These are phyloP conservation scores for Sebastes vulpes DNA, from an alignment of 2,797 vertebrate genomes.

Conservation along the genomic window DNA sequence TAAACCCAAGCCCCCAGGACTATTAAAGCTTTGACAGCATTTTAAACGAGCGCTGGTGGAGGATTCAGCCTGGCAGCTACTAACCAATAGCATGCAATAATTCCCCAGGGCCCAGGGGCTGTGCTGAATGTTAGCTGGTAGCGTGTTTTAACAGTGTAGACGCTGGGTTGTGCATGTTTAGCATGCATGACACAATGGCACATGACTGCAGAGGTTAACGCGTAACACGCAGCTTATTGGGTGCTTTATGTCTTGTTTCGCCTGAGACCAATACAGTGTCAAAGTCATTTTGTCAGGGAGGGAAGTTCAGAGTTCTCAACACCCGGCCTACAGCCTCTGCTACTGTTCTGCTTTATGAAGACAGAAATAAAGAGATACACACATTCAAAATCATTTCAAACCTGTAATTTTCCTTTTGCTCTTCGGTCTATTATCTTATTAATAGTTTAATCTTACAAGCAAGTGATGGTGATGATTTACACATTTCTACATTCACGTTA, in stretches of 20 bases:
- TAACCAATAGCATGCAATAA: conserved; percentile 69
- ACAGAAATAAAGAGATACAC: conserved; percentile 12
- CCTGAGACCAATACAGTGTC: conserved; percentile 67
- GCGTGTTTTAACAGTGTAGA: conserved; percentile 48
- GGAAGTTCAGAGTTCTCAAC: conserved; percentile 51
- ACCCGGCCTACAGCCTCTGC: conserved; percentile 28
- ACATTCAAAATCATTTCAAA: neutral
- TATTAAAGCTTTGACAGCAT: conserved; percentile 73
- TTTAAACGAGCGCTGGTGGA: conserved; percentile 71
- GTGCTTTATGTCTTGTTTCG: conserved; percentile 66
- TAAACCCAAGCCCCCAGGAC: conserved; percentile 58
- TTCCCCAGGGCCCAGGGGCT: conserved; percentile 38
- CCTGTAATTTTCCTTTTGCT: neutral
- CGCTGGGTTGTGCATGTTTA: conserved; percentile 42
- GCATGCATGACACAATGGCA: conserved; percentile 64
- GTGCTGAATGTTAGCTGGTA: conserved; percentile 46
- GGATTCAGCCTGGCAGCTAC: conserved; percentile 68
- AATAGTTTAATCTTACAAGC: neutral
- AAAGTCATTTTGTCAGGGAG: conserved; percentile 63
- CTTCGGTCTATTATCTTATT: neutral
- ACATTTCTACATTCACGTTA: neutral
- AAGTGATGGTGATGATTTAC: conserved; percentile 3
- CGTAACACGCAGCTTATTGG: conserved; percentile 49
- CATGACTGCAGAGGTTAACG: conserved; percentile 67
- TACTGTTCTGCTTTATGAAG: conserved; percentile 1